Percentiles rank a stretch among this genome's conserved stretches.
phyloP scores from a whole-genome alignment of 2,888 invertebrate genomes.

The Agrotis exclamationis region DNA sequence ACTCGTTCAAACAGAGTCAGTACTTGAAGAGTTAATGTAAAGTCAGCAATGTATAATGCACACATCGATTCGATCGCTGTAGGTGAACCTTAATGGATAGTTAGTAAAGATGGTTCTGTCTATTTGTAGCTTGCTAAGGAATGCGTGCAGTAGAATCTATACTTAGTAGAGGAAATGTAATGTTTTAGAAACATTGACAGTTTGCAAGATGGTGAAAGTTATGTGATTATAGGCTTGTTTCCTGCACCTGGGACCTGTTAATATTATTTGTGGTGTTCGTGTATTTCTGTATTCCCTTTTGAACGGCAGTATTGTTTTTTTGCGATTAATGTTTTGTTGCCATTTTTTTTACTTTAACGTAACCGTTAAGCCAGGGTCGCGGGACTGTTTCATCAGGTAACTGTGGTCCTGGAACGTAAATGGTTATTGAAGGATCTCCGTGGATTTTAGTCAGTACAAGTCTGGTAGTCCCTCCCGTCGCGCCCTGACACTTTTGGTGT shows the following conservation, averaged over 20 bases:
- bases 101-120: slow-evolving; percentile 30
- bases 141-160: slow-evolving; percentile 55
- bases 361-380: no score
- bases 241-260: slow-evolving; percentile 51
- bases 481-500: no score
- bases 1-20: slow-evolving; percentile 37
- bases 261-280: slow-evolving; percentile 36
- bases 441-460: no score
- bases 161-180: slow-evolving; percentile 52
- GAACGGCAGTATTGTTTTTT: neutral
- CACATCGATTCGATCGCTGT: slow-evolving; percentile 19
- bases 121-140: slow-evolving; percentile 58
- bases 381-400: no score
- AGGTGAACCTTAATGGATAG: neutral
- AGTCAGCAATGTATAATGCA: slow-evolving; percentile 42
- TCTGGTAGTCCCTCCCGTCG: no score
- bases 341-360: no score
- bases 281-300: slow-evolving; percentile 8
- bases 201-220: slow-evolving; percentile 50
- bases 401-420: no score
- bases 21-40: slow-evolving; percentile 32
- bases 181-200: slow-evolving; percentile 61
- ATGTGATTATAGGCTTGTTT: slow-evolving; percentile 46
- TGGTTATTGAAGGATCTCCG: no score
- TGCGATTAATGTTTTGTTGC: neutral